Conservation (phyloP, 1,140 invertebrate genomes). For the Papilio machaon region DNA sequence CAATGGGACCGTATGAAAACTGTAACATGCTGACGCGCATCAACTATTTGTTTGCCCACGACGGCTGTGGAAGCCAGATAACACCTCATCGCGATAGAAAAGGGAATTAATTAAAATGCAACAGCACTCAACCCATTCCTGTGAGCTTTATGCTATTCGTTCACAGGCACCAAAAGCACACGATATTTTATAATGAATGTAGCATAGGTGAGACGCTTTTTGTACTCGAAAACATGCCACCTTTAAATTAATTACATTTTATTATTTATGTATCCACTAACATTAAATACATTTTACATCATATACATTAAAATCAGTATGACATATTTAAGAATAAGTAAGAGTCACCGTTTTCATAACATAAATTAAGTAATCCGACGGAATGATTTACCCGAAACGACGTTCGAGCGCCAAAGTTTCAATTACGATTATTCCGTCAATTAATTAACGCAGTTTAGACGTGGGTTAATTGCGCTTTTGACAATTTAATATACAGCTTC, state of each 20-base stretch:
- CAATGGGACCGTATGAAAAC: constrained; percentile 69
- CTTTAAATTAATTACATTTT: constrained; percentile 18
- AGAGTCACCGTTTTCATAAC: constrained; percentile 20
- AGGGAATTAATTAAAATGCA: constrained; percentile 82
- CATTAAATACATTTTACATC: neutral
- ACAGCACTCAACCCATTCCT: constrained; percentile 75
- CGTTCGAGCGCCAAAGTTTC: constrained; percentile 8
- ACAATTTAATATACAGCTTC: constrained; percentile 34
- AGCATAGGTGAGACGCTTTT: constrained; percentile 34
- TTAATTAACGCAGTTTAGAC: constrained; percentile 38
- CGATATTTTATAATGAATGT: constrained; percentile 60
- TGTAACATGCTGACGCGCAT: constrained; percentile 61
- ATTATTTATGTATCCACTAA: neutral
- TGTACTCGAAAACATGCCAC: constrained; percentile 38
- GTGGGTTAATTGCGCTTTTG: constrained; percentile 38
- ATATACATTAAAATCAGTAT: neutral
- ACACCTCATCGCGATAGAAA: constrained; percentile 79
- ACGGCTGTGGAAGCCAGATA: constrained; percentile 74
- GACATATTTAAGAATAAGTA: neutral
- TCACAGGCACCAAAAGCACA: constrained; percentile 53
- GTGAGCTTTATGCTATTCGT: constrained; percentile 65
- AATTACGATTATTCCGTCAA: constrained; percentile 33
- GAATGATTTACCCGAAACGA: constrained; percentile 34
- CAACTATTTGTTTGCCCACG: constrained; percentile 76
- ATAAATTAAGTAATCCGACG: constrained; percentile 27